Percentiles rank a stretch among this genome's conserved stretches.
Conservation (phyloP, 2,888 invertebrate genomes). For the Cancer borealis region DNA sequence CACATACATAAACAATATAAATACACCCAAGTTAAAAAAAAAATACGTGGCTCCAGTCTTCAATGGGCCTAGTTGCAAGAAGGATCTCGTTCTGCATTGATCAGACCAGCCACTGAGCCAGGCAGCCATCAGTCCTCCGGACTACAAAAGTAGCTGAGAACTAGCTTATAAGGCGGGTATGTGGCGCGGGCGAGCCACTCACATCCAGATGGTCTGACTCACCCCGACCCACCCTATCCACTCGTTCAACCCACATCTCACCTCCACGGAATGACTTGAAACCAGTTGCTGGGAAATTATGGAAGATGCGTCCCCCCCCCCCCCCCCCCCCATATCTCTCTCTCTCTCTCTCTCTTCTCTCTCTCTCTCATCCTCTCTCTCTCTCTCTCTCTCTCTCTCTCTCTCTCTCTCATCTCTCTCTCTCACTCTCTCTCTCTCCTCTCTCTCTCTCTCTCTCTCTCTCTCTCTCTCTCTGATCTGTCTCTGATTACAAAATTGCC, state of each 20-base stretch:
- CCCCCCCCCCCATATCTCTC: neutral
- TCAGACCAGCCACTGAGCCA: conserved; percentile 14
- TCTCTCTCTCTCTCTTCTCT: neutral
- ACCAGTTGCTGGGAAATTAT: conserved; percentile 21
- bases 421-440: neutral
- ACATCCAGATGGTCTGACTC: conserved; percentile 35
- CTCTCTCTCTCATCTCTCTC: conserved; percentile 24
- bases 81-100: neutral
- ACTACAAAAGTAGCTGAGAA: conserved; percentile 52
- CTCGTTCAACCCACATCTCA: neutral
- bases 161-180: conserved; percentile 48
- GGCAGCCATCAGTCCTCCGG: conserved; percentile 35
- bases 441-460: conserved; percentile 57
- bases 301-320: neutral
- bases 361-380: conserved; percentile 18
- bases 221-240: neutral
- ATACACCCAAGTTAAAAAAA: neutral
- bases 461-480: neutral
- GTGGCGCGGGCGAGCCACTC: conserved; percentile 36
- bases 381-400: conserved; percentile 36
- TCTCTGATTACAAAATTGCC: conserved; percentile 50
- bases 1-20: too few species aligned
- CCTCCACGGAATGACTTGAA: neutral
- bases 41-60: neutral
- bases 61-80: neutral